phyloP scores from a whole-genome alignment of 2,113 vertebrate species.

The Progne subis region DNA sequence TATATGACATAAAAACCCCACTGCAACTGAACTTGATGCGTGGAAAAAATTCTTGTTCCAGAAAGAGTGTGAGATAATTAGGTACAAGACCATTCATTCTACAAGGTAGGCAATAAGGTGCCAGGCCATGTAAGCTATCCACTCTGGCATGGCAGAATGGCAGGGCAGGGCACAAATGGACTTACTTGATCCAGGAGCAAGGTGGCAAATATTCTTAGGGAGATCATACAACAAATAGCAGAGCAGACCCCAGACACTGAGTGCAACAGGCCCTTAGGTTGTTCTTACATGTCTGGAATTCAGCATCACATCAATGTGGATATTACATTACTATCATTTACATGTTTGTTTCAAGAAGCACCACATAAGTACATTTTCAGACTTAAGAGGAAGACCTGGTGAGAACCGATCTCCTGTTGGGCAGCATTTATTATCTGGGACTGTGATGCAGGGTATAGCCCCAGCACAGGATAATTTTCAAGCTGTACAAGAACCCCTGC shows the following conservation, averaged over 20 bases:
- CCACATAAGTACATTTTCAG: neutral
- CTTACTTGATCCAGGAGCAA: neutral
- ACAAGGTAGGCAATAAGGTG: neutral
- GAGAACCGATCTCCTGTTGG: fast-evolving
- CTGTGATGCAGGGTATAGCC: neutral
- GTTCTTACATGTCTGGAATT: neutral
- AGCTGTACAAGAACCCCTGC: neutral
- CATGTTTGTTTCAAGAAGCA: neutral
- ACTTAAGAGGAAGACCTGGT: neutral
- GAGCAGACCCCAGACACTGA: neutral
- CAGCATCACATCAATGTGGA: neutral
- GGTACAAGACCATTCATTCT: neutral
- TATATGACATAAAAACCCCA: neutral
- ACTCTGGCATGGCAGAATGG: neutral
- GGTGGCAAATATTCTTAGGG: fast-evolving
- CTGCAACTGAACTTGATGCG: neutral
- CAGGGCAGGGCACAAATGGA: neutral
- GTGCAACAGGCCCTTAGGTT: neutral
- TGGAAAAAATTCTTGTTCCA: neutral
- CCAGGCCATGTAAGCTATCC: neutral
- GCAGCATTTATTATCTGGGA: fast-evolving
- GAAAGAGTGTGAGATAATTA: neutral
- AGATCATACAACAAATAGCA: neutral
- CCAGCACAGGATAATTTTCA: neutral
- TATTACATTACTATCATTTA: neutral